Evolutionary conservation across 2,888 invertebrate genomes (phyloP).

Genomic region (Cephus pulcher): DNA sequence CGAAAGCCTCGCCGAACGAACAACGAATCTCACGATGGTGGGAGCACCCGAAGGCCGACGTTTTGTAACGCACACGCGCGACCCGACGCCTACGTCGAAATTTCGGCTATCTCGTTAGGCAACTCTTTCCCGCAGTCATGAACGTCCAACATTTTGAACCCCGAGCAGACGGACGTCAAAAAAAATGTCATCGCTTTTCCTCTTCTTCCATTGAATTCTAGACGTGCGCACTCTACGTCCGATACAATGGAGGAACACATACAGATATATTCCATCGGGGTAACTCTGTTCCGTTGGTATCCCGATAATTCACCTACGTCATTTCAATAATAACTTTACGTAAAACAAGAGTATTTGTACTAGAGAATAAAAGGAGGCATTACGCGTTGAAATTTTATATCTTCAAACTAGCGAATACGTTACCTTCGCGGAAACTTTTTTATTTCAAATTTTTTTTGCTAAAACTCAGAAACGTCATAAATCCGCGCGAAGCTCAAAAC

Average conservation of each 20-base stretch:
- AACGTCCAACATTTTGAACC: conserved; percentile 2
- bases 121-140: conserved; percentile 15
- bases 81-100: conserved; percentile 27
- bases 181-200: background rate
- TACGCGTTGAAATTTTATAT: background rate
- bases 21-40: background rate
- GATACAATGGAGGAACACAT: background rate
- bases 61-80: conserved; percentile 30
- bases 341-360: background rate
- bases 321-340: background rate
- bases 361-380: background rate
- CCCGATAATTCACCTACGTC: background rate
- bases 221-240: background rate
- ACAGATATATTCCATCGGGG: background rate
- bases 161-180: background rate
- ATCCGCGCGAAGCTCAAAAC: background rate
- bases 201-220: background rate
- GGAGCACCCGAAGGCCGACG: conserved; percentile 28
- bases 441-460: background rate
- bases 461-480: background rate
- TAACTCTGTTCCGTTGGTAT: background rate
- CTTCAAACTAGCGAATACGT: background rate
- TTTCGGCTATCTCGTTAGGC: conserved; percentile 27
- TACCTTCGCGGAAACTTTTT: background rate
- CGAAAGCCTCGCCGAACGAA: conserved; percentile 12